Evolutionary conservation across 2,797 vertebrate species (phyloP), one percentile per base, ranked within the genome.

Genomic region (Odontamblyopus lacepedii): DNA sequence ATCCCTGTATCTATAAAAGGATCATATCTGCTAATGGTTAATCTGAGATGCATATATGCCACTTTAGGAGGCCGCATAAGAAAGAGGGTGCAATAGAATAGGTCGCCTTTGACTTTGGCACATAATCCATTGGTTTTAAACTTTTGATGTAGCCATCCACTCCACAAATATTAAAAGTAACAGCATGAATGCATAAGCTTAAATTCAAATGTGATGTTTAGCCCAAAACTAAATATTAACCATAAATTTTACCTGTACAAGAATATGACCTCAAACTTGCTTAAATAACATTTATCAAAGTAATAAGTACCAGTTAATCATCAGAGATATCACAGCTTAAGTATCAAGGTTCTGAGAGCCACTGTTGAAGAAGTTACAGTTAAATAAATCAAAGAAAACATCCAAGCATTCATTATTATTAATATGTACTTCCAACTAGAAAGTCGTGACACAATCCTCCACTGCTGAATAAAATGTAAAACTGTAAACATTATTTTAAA

Each of bases 321-420:
- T 26, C 23, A 70, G 69, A 74, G 70, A 80, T 76, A 78, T 75
- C 71, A 68, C 61, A 72, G 70, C 78, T 79, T 74, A 71, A 12
- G 5, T 23, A 15, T 15, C 70, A 69, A 74, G 30, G 74, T 72
- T 81, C 74, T 29, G 71, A 51, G 67, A 41, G 50, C 12, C 51
- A 70, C 35, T 0, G 9, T 64, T 65, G 59, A 67, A 65, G 63
- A 70, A 18, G 35, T 48, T 32, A 29, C 70, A 44, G 18, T 32
- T 12, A 13, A 81, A 78, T 1, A 68, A 64, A 62, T 50, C 50
- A 16, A 56, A 66, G 53, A 50, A 67, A 78, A 75, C 63, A 63
- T 3, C 9, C 44, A 48, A 63, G 18, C 8, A 27, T 63, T n/a
- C 18, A 11, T n/a, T n/a, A 63, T 75, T 61, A 11, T 66, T 18